These are phyloP conservation scores for Spermophilus dauricus DNA, from an alignment of 2,113 vertebrate genomes.

Conservation along the genomic window DNA sequence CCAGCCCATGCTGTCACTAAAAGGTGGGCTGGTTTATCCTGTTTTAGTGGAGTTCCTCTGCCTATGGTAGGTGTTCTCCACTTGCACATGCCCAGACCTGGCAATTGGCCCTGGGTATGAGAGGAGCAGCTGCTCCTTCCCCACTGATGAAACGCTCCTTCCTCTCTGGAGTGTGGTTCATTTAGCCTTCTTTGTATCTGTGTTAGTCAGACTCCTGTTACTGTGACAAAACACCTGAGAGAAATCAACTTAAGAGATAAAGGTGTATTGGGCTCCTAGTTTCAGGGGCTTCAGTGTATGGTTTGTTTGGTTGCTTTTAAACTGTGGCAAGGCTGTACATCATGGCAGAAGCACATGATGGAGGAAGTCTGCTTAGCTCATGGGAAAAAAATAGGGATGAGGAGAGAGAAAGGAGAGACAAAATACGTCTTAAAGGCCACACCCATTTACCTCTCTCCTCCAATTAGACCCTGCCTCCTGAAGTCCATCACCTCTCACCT, in stretches of 20 bases:
- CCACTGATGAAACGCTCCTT: background rate
- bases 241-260: background rate
- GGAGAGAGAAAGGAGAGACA: background rate
- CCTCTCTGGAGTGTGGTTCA: background rate
- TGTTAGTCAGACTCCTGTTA: background rate
- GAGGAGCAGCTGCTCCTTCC: background rate
- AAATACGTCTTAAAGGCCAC: background rate
- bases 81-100: background rate
- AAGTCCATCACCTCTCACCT: background rate
- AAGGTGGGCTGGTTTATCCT: background rate
- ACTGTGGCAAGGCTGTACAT: background rate
- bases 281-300: background rate
- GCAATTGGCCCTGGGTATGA: background rate
- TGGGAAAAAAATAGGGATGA: background rate
- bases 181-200: background rate
- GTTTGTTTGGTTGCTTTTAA: background rate
- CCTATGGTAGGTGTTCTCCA: background rate
- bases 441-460: background rate
- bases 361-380: background rate
- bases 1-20: slow-evolving; percentile 51
- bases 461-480: background rate
- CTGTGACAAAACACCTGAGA: background rate
- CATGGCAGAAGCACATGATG: background rate
- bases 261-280: background rate
- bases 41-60: background rate